phyloP scores from a whole-genome alignment of 2,888 invertebrate species.

The Euphydryas editha region DNA sequence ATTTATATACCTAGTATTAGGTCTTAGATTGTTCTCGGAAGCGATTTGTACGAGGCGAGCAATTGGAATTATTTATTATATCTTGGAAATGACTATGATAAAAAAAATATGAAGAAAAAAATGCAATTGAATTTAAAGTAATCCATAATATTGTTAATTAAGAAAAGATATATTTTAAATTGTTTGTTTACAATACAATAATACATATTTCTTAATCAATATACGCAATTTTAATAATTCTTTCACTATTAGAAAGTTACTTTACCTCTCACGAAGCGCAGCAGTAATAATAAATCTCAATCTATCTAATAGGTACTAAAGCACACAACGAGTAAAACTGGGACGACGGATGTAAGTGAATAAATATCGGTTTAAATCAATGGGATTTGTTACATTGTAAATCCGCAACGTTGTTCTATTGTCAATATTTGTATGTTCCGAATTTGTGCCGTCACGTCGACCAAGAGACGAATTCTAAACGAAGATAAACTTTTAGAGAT shows the following conservation, averaged over 20 bases:
- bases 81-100: neutral
- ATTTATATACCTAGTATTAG: neutral
- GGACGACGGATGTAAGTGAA: neutral
- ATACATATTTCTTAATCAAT: no score
- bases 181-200: no score
- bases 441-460: neutral
- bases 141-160: no score
- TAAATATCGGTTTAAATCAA: neutral
- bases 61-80: constrained; percentile 7
- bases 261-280: no score
- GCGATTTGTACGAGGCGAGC: neutral
- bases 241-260: no score
- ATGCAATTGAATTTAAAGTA: neutral
- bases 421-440: neutral
- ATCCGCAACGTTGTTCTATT: neutral
- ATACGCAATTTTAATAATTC: no score
- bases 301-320: no score
- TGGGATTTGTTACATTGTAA: neutral
- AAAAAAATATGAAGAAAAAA: neutral
- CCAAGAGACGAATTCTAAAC: neutral
- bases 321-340: no score
- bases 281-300: no score
- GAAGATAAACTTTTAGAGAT: no score
- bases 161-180: no score
- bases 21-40: constrained; percentile 3